phyloP scores from a whole-genome alignment of 2,797 vertebrate species.

The Paedocypris micromegethes region DNA sequence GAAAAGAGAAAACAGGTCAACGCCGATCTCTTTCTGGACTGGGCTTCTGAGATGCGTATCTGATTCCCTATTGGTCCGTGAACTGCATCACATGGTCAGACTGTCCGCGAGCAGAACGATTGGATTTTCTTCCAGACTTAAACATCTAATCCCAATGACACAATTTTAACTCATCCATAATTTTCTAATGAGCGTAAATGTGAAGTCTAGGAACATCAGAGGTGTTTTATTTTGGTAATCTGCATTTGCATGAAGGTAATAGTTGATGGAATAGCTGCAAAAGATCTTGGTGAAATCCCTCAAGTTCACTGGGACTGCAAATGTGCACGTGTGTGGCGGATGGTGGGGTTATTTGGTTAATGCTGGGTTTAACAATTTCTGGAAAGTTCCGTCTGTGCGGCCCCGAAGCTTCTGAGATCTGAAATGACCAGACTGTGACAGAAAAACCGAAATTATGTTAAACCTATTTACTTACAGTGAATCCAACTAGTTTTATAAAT shows the following conservation, averaged over 20 bases:
- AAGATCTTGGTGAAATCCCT: conserved; percentile 62
- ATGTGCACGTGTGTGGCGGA: conserved; percentile 11
- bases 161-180: too few species aligned
- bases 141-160: not conserved
- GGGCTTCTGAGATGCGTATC: conserved; percentile 23
- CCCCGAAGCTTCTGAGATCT: too few species aligned
- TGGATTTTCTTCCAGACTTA: not conserved
- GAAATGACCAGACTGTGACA: too few species aligned
- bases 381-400: too few species aligned
- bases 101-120: conserved; percentile 3
- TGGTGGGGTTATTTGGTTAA: conserved; percentile 9
- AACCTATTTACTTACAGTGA: too few species aligned
- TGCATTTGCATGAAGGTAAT: conserved; percentile 9
- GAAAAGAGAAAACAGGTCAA: conserved; percentile 50
- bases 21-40: conserved; percentile 20
- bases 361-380: conserved; percentile 1
- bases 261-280: conserved; percentile 62
- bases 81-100: conserved; percentile 2
- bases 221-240: not conserved
- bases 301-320: conserved; percentile 52
- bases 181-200: not conserved
- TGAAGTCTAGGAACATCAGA: not conserved
- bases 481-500: too few species aligned
- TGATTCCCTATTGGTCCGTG: conserved; percentile 1
- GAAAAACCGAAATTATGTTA: too few species aligned